Percentiles rank a stretch among this genome's conserved stretches.
Evolutionary conservation across 2,888 invertebrate genomes (phyloP).

Genomic region (Tanytarsus gracilentus): DNA sequence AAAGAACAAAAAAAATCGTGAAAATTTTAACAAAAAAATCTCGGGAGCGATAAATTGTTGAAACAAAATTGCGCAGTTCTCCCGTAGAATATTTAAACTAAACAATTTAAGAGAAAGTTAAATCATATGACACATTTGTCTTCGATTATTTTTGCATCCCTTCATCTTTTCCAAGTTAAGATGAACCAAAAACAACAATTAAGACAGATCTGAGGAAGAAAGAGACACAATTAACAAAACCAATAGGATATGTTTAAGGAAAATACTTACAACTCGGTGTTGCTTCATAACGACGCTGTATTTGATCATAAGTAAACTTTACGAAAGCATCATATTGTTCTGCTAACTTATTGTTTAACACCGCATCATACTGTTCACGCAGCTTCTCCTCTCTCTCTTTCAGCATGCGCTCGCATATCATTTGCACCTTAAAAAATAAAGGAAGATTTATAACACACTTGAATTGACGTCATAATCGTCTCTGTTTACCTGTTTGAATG

Average conservation of each 20-base stretch:
- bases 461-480: not conserved
- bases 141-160: not conserved
- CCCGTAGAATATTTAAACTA: not conserved
- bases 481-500: conserved; percentile 72
- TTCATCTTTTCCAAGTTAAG: not conserved
- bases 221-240: not conserved
- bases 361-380: conserved; percentile 88
- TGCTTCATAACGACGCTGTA: conserved; percentile 62
- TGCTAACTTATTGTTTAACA: conserved; percentile 84
- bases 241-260: not conserved
- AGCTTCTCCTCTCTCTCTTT: conserved; percentile 91
- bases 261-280: conserved; percentile 42
- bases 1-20: not conserved
- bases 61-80: conserved; percentile 1
- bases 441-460: conserved; percentile 26
- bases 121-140: conserved; percentile 6
- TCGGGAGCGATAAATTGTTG: not conserved
- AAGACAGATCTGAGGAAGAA: conserved; percentile 40
- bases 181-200: conserved; percentile 36
- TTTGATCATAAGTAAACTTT: conserved; percentile 96
- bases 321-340: conserved; percentile 99
- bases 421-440: conserved; percentile 61
- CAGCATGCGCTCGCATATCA: conserved; percentile 95
- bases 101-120: not conserved
- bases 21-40: conserved; percentile 2